These are phyloP conservation scores for Gouania willdenowi DNA, from an alignment of 2,797 vertebrate species.

Conservation along the genomic window DNA sequence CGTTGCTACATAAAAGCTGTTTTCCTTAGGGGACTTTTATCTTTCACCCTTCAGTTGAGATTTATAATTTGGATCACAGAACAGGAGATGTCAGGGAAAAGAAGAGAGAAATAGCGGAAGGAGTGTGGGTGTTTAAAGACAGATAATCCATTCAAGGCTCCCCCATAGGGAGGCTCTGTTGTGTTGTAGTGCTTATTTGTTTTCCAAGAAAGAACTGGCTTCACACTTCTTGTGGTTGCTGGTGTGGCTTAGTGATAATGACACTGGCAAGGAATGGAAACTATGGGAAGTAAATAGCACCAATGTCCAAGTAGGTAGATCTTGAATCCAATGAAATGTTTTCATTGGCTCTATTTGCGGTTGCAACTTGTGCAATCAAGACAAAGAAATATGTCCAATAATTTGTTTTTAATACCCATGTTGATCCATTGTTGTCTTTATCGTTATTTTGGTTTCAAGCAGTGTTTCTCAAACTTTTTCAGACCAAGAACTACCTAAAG, in stretches of 20 bases:
- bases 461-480: no score
- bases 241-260: conserved; percentile 41
- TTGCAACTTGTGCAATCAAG: no score
- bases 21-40: conserved; percentile 65
- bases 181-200: conserved; percentile 64
- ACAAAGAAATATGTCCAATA: no score
- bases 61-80: conserved; percentile 71
- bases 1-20: conserved; percentile 53
- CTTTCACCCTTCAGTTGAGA: conserved; percentile 61
- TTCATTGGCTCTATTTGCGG: no score
- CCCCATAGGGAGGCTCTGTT: conserved; percentile 53
- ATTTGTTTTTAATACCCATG: no score
- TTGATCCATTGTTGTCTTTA: no score
- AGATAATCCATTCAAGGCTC: conserved; percentile 66
- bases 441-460: no score
- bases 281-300: no score
- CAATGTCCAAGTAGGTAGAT: no score
- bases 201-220: conserved; percentile 51
- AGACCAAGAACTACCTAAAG: no score
- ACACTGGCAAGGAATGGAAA: conserved; percentile 40
- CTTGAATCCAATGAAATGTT: no score
- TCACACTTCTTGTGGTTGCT: conserved; percentile 29
- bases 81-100: conserved; percentile 44
- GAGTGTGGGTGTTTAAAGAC: conserved; percentile 69
- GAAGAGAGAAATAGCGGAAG: conserved; percentile 47